Evolutionary conservation across 2,113 vertebrate species (phyloP).

Genomic region (Tupaia chinensis): DNA sequence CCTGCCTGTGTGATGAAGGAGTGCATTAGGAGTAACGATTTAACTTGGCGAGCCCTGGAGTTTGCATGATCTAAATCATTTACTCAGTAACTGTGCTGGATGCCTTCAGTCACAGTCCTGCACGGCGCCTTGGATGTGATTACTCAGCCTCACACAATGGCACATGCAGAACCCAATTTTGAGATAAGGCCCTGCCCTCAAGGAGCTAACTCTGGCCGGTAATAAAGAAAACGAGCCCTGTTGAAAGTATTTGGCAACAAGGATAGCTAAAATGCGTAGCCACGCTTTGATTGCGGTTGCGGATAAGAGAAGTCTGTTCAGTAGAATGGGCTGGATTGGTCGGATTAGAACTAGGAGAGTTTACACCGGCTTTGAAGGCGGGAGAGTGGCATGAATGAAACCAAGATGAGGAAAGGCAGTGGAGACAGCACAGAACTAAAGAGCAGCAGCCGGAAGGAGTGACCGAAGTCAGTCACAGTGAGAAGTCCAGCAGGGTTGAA

Average conservation of each 20-base stretch:
- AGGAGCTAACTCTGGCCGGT: neutral
- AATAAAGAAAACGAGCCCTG: neutral
- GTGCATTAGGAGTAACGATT: conserved; percentile 71
- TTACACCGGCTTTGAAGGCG: conserved; percentile 1
- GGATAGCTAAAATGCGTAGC: neutral
- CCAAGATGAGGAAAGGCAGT: neutral
- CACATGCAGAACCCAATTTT: neutral
- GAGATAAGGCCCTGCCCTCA: conserved; percentile 35
- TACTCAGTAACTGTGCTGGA: conserved; percentile 57
- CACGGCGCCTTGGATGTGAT: conserved; percentile 22
- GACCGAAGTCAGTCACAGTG: neutral
- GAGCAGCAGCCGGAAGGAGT: neutral
- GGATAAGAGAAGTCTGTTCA: neutral
- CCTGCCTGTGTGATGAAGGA: conserved; percentile 52
- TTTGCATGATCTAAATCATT: conserved; percentile 68
- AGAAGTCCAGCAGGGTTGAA: neutral
- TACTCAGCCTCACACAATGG: neutral
- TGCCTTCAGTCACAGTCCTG: conserved; percentile 53
- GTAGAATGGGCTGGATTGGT: neutral
- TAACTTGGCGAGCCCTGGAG: conserved; percentile 46
- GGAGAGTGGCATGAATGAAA: neutral
- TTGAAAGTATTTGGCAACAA: conserved; percentile 10
- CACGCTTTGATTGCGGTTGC: neutral
- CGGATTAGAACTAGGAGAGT: neutral
- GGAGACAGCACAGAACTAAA: neutral